These are phyloP conservation scores for Pelvicachromis taeniatus DNA, from an alignment of 2,113 vertebrate genomes.

Conservation along the genomic window DNA sequence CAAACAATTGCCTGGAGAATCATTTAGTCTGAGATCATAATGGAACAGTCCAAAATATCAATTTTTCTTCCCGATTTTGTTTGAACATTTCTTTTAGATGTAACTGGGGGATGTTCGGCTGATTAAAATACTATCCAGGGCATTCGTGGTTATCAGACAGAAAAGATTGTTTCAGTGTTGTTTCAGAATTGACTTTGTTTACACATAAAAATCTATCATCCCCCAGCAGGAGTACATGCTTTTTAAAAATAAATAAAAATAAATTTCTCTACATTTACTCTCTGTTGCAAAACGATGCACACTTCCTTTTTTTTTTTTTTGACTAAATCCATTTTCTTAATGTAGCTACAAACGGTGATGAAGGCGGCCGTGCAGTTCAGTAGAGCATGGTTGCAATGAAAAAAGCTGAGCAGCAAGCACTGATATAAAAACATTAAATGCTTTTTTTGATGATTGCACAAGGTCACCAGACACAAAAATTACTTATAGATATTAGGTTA, in stretches of 20 bases:
- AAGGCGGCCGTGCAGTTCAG: not conserved
- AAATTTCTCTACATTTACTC: not conserved
- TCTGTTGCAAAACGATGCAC: not conserved
- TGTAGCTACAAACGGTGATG: not conserved
- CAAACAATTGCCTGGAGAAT: not conserved
- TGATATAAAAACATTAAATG: no score
- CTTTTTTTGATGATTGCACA: not conserved
- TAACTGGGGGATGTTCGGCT: not conserved
- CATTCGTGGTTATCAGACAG: not conserved
- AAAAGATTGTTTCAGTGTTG: not conserved
- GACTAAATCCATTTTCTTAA: not conserved
- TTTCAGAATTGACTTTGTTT: not conserved
- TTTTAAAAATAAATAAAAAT: not conserved
- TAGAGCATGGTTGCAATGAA: not conserved
- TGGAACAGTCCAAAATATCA: not conserved
- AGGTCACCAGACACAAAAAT: not conserved
- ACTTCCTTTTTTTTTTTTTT: no score
- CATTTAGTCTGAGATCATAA: not conserved
- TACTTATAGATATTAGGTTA: not conserved
- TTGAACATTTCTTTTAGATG: not conserved
- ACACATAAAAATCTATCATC: not conserved
- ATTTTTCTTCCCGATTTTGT: not conserved
- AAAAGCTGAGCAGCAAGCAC: not conserved
- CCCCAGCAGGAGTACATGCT: not conserved
- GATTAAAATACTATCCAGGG: not conserved